Percentiles rank a stretch among this genome's conserved stretches.
phyloP scores from a whole-genome alignment of 2,113 vertebrate genomes.

The Drymodes brunneopygia region DNA sequence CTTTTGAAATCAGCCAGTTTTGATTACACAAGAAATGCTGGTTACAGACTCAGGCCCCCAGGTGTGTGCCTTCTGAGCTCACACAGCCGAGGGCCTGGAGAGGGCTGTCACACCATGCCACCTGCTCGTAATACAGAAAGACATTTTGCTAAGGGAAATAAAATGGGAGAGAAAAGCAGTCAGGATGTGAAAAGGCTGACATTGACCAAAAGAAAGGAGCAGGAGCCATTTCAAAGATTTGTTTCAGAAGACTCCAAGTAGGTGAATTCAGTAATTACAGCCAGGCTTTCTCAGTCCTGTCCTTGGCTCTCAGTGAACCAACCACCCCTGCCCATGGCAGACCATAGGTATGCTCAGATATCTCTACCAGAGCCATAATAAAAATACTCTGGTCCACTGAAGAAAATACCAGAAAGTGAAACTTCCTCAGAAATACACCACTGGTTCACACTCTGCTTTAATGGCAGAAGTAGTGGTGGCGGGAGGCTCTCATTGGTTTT shows the following conservation, averaged over 20 bases:
- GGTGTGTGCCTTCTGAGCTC: background rate
- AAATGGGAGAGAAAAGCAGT: background rate
- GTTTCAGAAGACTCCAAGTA: background rate
- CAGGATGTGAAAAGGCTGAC: background rate
- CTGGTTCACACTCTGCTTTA: background rate
- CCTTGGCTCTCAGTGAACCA: background rate
- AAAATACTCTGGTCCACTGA: background rate
- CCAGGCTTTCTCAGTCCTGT: background rate
- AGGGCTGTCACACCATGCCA: background rate
- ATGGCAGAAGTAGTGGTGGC: background rate
- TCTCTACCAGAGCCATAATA: background rate
- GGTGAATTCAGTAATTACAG: background rate
- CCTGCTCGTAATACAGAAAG: background rate
- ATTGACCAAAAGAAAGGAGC: background rate
- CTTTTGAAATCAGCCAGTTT: background rate
- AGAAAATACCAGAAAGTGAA: background rate
- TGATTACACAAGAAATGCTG: background rate
- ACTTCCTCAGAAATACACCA: background rate
- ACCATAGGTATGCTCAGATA: background rate
- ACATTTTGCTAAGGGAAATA: background rate
- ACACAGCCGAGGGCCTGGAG: rapidly evolving
- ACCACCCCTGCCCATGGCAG: background rate
- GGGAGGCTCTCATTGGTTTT: background rate
- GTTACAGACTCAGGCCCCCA: background rate
- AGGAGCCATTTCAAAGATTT: background rate